Evolutionary conservation across 1,140 invertebrate species (phyloP), one percentile per base, ranked within the genome.

Genomic region (Caenorhabditis inopinata): DNA sequence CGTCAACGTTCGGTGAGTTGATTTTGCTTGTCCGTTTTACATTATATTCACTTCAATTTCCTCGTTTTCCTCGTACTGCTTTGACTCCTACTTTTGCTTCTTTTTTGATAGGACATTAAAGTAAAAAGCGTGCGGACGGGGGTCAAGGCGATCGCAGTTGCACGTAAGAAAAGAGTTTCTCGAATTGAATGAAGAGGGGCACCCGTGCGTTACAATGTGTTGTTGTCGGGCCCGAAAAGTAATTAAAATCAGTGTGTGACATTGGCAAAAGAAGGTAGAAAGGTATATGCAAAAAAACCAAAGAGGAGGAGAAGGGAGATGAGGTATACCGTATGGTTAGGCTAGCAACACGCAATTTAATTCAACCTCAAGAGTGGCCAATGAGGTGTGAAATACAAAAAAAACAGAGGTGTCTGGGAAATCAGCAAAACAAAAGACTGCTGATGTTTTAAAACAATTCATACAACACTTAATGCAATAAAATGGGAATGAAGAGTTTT

Each of bases 1-100:
- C 32, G 83, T 48, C 78, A 84, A 74, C 76, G 83, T 81, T 84
- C 83, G 21, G 83, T 84, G 78, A 74, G 83, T 81, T 18, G n/a
- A 38, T 68, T 38, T 68, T 68, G 35, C 11, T 53, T 53, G 12
- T 38, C 58, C 32, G 32, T 38, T 68, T 68, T 68, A 68, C 32
- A 68, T 38, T 68, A 68, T 68, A 68, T 68, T 68, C 58, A 68
- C 58, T 32, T 68, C 58, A 29, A 7, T 38, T 18, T 2, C 32
- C 21, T 42, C 29, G 6, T 7, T 42, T 42, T 42, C 38, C 38
- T 42, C 38, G 14, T 42, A 5, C 38, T n/a, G n/a, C n/a, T 14
- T 42, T 14, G 6, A 42, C 38, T 42, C 14, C 38, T 42, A 42
- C 14, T 42, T 11, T n/a, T 38, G 58, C 58, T 68, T 38, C 53